These are phyloP conservation scores for Styela clava DNA, from an alignment of 23 tunicate species.

Conservation along the genomic window DNA sequence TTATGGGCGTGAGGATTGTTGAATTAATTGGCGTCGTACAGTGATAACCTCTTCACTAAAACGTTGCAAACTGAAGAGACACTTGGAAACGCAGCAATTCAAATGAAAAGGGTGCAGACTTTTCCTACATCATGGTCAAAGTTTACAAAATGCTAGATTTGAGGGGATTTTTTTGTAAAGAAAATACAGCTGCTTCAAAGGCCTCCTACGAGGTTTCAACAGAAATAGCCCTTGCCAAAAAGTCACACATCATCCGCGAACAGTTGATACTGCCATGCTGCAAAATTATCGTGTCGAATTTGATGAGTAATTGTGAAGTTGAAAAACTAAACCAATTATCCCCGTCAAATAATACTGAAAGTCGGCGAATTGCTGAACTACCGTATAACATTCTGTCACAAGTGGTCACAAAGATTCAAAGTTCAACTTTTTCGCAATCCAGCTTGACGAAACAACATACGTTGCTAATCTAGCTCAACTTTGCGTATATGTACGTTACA, in stretches of 20 bases:
- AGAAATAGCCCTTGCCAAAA: conserved; percentile 56
- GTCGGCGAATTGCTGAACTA: conserved; percentile 60
- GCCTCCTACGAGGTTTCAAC: conserved; percentile 61
- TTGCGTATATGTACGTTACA: conserved; percentile 47
- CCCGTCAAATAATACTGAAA: conserved; percentile 53
- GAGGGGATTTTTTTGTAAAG: conserved; percentile 31
- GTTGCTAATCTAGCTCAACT: conserved; percentile 50
- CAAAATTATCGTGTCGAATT: conserved; percentile 41
- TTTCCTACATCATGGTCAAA: conserved; percentile 42
- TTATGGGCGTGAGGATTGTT: too few species aligned
- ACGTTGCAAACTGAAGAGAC: too few species aligned
- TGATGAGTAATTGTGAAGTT: conserved; percentile 51
- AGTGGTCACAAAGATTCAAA: conserved; percentile 58
- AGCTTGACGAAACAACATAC: too few species aligned
- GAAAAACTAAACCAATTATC: conserved; percentile 51
- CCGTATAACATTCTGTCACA: conserved; percentile 58
- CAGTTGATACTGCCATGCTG: conserved; percentile 42
- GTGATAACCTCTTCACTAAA: conserved; percentile 50
- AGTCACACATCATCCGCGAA: conserved; percentile 58
- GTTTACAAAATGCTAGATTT: conserved; percentile 39
- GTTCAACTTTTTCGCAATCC: conserved; percentile 54
- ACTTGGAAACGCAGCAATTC: too few species aligned
- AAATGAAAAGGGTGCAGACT: conserved; percentile 56
- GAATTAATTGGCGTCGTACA: too few species aligned
- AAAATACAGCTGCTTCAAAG: conserved; percentile 38